Evolutionary conservation across 2,797 vertebrate species (phyloP), one percentile per base, ranked within the genome.

Genomic region (Rhinoraja longicauda): DNA sequence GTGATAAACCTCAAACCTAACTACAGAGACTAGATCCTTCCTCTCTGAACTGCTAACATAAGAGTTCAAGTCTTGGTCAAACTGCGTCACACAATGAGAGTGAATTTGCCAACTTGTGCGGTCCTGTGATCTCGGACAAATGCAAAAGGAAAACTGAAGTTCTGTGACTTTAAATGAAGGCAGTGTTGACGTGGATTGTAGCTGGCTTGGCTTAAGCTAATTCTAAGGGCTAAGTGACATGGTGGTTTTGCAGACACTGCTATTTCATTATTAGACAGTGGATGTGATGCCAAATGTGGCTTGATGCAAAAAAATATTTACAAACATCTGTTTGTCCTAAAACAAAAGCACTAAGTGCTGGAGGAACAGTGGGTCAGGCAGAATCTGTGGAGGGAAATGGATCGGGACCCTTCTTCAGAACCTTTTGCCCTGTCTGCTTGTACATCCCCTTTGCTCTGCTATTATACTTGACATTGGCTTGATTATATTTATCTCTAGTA

Each of bases 1-100:
- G 39, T 92, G 90, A 45, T 92, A 75, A 92, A 92, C 39, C 90
- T 92, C 90, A 73, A 92, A 92, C 36, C 53, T 92, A 92, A 75
- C 72, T 39, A 73, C 67, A 73, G 90, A 75, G 70, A 53, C 90
- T 53, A 29, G 39, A 45, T 75, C 39, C 39, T 92, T 75, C 70
- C 70, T 75, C 90, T 21, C 70, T 53, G 4, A 57, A 92, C 26
- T 72, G 70, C 75, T 53, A 73, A 70, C 70, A 29, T n/a, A 92
- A 72, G 39, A 92, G 90, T 92, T 75, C 90, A 73, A 91, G 39
- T 24, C 45, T 75, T 92, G 90, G 26, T 92, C 70, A 92, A 75
- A 13, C 72, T 92, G 45, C 90, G 17, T 92, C 29, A 7, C 67
- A 73, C 39, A 92, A 92, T 90, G 90, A 92, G 24, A 73, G 70